Base-by-base conservation (phyloP, 2,113 vertebrate genomes). In the Datnioides undecimradiatus region DNA sequence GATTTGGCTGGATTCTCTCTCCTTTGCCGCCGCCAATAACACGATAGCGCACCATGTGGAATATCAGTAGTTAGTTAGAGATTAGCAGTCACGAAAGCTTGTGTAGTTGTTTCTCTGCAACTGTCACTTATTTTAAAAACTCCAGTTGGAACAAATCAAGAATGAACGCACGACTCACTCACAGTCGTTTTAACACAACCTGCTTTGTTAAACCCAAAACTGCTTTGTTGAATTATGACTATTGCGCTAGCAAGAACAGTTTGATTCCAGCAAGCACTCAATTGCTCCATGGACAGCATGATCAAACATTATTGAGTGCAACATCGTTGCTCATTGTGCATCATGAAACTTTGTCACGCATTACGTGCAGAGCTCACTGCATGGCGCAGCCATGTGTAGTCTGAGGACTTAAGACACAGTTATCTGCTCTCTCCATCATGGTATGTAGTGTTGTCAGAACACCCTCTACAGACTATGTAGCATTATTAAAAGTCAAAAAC, bases 1-100 rank as follows among this genome's bases (percentile, higher is more conserved):
- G 46, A 51, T 52, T 63, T 49, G 66, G 48, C 48, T 41, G 48
- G 59, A 31, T 65, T 62, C 45, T 8, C 16, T 49, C 55, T 43
- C 8, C 4, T 58, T 8, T 38, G 8, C 58, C 63, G 25, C 55
- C 60, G 31, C 60, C 5, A 19, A 8, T 29, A 3, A 59, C 7
- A n/a, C 21, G 10, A 7, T 64, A 27, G 21, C 64, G 27, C 13
- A 23, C 10, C 33, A 23, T 5, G 2, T 63, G 43, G 34, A 40
- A 19, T 36, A 1, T 45, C 10, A 36, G 23, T 46, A 3, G 33
- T 78, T 46, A 43, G 6, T 79, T 31, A 6, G 23, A 41, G 46
- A 14, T 43, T 41, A 67, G 45, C 33, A 21, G 6, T 34, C 36
- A n/a, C 31, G 31, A 25, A 31, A 29, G 13, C 17, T 40, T 14